These are phyloP conservation scores for Mycteria americana DNA, from an alignment of 2,797 vertebrate genomes.

Conservation along the genomic window DNA sequence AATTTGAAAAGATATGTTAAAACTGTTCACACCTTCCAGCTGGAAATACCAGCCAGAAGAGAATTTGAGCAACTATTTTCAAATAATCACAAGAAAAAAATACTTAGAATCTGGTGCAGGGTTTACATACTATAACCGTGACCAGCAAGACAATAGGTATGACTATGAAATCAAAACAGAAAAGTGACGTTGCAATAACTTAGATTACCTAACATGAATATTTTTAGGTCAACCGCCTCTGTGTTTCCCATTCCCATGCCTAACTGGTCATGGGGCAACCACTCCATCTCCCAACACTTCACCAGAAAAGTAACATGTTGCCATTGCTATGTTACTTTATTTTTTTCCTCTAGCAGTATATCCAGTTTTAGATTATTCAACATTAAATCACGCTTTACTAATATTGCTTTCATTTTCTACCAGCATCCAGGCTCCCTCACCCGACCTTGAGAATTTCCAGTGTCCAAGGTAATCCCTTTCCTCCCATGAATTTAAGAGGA, in stretches of 20 bases:
- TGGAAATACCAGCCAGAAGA: background rate
- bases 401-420: background rate
- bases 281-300: background rate
- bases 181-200: background rate
- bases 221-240: background rate
- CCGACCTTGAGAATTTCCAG: background rate
- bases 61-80: background rate
- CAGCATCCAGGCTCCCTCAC: background rate
- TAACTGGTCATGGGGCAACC: background rate
- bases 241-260: background rate
- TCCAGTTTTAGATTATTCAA: background rate
- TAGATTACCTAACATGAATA: background rate
- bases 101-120: background rate
- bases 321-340: background rate
- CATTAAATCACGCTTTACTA: background rate
- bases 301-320: background rate
- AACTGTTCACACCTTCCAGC: background rate
- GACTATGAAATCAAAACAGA: background rate
- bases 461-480: background rate
- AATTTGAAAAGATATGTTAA: background rate
- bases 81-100: background rate
- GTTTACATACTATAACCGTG: background rate
- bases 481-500: background rate
- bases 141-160: background rate
- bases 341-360: background rate